A percentile compares a stretch with the other conserved stretches of the same genome.
phyloP scores from a whole-genome alignment of 2,888 invertebrate species.

The Callyntrura sp. region DNA sequence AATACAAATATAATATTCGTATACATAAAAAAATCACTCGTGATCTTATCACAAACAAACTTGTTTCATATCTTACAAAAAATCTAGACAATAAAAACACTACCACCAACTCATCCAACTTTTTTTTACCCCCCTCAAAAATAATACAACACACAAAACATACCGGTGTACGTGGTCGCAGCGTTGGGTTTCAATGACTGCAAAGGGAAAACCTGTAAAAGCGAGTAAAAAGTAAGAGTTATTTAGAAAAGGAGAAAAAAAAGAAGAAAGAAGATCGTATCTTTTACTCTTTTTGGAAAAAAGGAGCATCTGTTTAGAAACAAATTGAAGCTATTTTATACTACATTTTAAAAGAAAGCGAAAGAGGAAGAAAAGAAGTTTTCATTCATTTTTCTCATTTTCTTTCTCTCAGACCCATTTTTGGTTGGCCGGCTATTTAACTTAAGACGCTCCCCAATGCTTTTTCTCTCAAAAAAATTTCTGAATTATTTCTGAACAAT shows the following conservation, averaged over 20 bases:
- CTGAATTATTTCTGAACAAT: slow-evolving; percentile 17
- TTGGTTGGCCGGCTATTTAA: slow-evolving; percentile 65
- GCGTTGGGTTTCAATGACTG: neutral
- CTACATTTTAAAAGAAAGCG: neutral
- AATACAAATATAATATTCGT: neutral
- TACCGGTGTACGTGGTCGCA: neutral
- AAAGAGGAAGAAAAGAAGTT: neutral
- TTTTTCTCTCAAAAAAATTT: slow-evolving; percentile 23
- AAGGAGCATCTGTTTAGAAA: slow-evolving; percentile 49
- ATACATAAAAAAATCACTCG: slow-evolving; percentile 30
- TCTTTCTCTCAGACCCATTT: slow-evolving; percentile 24
- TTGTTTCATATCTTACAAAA: slow-evolving; percentile 5
- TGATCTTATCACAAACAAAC: slow-evolving; percentile 6
- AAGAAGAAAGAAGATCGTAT: neutral
- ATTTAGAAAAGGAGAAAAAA: neutral
- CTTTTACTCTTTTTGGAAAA: slow-evolving; percentile 28
- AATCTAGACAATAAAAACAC: neutral
- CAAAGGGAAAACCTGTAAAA: slow-evolving; percentile 13
- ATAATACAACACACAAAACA: neutral
- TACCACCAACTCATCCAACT: slow-evolving; percentile 14
- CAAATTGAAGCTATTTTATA: slow-evolving; percentile 30
- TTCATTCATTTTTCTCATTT: slow-evolving; percentile 40
- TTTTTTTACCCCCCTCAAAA: neutral
- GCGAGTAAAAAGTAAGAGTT: neutral
- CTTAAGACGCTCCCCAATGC: slow-evolving; percentile 29